Conservation (phyloP, 2,888 invertebrate species). For the Nymphalis urticae region DNA sequence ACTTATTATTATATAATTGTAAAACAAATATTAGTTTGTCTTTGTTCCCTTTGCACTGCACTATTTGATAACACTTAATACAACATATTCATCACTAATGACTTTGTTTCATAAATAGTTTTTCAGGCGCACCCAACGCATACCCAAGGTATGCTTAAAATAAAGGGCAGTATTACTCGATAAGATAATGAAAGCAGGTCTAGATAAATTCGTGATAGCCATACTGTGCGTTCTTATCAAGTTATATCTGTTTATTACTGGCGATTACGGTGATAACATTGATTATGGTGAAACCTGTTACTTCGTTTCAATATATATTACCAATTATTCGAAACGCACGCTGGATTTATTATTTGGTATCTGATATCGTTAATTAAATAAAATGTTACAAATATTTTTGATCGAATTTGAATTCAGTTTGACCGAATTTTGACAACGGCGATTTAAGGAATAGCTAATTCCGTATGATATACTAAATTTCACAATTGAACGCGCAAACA, state of each 20-base stretch:
- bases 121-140: slow-evolving; percentile 56
- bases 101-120: slow-evolving; percentile 11
- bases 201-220: slow-evolving; percentile 78
- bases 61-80: slow-evolving; percentile 10
- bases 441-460: too few relatives aligned
- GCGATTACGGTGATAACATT: slow-evolving; percentile 69
- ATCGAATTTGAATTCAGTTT: too few relatives aligned
- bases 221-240: slow-evolving; percentile 50
- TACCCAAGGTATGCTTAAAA: slow-evolving; percentile 60
- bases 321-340: slow-evolving; percentile 12
- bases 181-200: slow-evolving; percentile 80
- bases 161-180: slow-evolving; percentile 69
- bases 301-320: slow-evolving; percentile 11
- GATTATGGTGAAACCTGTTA: slow-evolving; percentile 54
- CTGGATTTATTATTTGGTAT: neutral
- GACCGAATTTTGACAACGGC: too few relatives aligned
- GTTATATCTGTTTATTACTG: slow-evolving; percentile 62
- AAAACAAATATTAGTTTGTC: neutral
- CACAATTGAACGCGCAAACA: too few relatives aligned
- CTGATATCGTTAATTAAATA: slow-evolving; percentile 4
- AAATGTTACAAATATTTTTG: neutral
- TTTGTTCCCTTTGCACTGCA: slow-evolving; percentile 7
- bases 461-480: too few relatives aligned
- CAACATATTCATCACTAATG: slow-evolving; percentile 15
- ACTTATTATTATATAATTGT: neutral